These are phyloP conservation scores for Drosophila repletoides DNA, from an alignment of 1,140 invertebrate species.

Conservation along the genomic window DNA sequence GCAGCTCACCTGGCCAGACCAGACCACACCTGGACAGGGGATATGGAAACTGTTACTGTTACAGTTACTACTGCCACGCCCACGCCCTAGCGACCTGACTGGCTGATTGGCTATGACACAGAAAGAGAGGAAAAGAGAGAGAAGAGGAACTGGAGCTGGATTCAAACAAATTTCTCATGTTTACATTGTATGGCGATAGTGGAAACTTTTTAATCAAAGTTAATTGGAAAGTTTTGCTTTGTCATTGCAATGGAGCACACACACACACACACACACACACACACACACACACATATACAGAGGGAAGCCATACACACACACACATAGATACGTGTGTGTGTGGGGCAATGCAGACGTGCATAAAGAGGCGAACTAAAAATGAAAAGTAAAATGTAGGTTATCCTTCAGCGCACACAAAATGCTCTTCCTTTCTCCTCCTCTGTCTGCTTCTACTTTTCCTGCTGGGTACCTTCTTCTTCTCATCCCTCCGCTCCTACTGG, in stretches of 20 bases:
- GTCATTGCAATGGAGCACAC: constrained; percentile 62
- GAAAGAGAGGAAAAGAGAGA: background rate
- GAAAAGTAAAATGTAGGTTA: constrained; percentile 78
- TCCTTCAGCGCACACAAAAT: constrained; percentile 78
- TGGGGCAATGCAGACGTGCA: constrained; percentile 41
- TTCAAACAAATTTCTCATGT: constrained; percentile 81
- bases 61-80: background rate
- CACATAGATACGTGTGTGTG: background rate
- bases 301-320: background rate
- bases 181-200: constrained; percentile 78
- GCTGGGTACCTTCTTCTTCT: background rate
- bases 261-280: constrained; percentile 34
- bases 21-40: constrained; percentile 28
- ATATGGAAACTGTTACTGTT: constrained; percentile 1
- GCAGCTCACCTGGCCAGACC: constrained; percentile 41
- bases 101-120: constrained; percentile 24
- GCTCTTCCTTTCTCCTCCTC: background rate
- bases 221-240: constrained; percentile 81
- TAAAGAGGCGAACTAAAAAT: constrained; percentile 78
- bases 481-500: too few relatives aligned
- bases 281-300: constrained; percentile 2
- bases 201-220: constrained; percentile 80
- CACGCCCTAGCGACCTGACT: constrained; percentile 1
- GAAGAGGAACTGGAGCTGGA: constrained; percentile 36
- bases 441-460: background rate